phyloP scores from a whole-genome alignment of 53 echinoderm and acorn worm species.

The Holothuria scabra region DNA sequence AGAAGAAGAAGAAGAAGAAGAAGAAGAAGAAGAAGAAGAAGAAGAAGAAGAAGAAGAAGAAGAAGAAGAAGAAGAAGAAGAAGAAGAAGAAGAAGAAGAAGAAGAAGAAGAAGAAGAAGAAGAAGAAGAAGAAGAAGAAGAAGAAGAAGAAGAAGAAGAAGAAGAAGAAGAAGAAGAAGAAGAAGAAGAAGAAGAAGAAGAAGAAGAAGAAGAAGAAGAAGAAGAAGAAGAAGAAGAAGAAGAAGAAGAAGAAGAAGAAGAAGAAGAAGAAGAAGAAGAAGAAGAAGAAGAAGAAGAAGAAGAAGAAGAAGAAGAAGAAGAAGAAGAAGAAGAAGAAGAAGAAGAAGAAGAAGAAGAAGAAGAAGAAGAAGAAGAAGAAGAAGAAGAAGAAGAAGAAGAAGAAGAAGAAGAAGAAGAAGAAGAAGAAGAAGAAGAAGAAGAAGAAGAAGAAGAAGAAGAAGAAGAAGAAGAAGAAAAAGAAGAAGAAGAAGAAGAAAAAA shows the following conservation, averaged over 20 bases:
- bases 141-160: not conserved
- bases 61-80: not conserved
- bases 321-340: too few species aligned
- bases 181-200: too few species aligned
- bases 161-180: too few species aligned
- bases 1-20: too few species aligned
- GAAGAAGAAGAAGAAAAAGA: constrained; percentile 12
- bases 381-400: constrained; percentile 12
- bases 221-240: too few species aligned
- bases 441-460: constrained; percentile 12
- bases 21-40: not conserved
- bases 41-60: not conserved
- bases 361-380: constrained; percentile 12
- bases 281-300: too few species aligned
- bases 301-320: too few species aligned
- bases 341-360: too few species aligned
- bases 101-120: not conserved
- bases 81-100: not conserved
- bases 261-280: too few species aligned
- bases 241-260: too few species aligned
- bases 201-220: too few species aligned
- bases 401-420: constrained; percentile 12
- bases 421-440: constrained; percentile 12
- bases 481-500: not conserved
- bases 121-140: not conserved